phyloP scores from a whole-genome alignment of 2,888 invertebrate genomes.

The Ischnura elegans region DNA sequence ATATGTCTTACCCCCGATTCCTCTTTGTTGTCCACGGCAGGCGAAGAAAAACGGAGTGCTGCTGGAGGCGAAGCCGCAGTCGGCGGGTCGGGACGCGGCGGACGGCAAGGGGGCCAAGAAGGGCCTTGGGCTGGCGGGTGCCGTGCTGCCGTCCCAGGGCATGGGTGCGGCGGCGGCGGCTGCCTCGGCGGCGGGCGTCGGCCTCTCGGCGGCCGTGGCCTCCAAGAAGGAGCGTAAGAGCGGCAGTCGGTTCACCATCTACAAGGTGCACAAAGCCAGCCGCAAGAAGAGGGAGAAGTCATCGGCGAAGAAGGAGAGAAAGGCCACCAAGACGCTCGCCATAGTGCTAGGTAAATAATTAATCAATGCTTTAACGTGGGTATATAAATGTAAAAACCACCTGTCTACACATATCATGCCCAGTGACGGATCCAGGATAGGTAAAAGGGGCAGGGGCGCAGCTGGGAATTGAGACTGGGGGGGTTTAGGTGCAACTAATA shows the following conservation, averaged over 20 bases:
- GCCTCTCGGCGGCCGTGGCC: conserved; percentile 76
- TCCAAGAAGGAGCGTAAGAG: conserved; percentile 88
- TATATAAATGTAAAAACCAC: no score
- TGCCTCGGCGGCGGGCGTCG: conserved; percentile 69
- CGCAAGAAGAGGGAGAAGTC: conserved; percentile 97
- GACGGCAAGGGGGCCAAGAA: conserved; percentile 30
- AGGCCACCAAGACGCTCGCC: conserved; percentile 98
- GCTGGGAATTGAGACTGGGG: no score
- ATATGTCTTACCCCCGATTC: neutral
- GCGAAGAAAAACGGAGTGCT: conserved; percentile 70
- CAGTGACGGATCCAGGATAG: no score
- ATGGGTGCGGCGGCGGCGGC: conserved; percentile 66
- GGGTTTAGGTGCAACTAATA: no score
- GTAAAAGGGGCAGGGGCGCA: no score
- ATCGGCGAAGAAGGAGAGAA: conserved; percentile 95
- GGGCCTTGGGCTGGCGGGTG: conserved; percentile 24
- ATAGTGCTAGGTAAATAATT: conserved; percentile 98
- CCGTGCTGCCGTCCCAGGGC: neutral
- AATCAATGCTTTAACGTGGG: no score
- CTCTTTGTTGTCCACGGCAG: neutral
- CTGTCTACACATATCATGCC: no score
- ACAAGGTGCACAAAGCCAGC: conserved; percentile 96
- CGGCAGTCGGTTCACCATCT: conserved; percentile 91
- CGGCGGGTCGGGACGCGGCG: neutral
- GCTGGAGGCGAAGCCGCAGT: conserved; percentile 22